Evolutionary conservation across 2,888 invertebrate species (phyloP), one percentile per base, ranked within the genome.

Genomic region (Drosophila macrospina): DNA sequence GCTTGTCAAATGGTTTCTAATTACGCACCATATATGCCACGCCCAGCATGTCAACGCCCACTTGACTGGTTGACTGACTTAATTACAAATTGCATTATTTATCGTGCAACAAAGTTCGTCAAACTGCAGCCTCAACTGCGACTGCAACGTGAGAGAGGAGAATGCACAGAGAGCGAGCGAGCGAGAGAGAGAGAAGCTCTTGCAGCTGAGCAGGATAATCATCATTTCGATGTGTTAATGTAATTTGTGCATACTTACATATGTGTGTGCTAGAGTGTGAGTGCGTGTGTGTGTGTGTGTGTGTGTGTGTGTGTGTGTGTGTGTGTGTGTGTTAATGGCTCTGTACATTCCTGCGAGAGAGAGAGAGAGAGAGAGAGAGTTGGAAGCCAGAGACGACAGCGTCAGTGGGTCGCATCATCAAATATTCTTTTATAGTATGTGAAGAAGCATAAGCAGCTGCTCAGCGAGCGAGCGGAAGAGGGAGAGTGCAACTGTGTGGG

Each of bases 21-120:
- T 78, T 72, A 78, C 76, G 75, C 70, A 64, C 28, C 39, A 52
- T n/a, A 32, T 52, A 24, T 75, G 65, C 62, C 74, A 65, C 61
- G 57, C 62, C 68, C 66, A 11, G 8, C n/a, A 26, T 5, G 7
- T n/a, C 48, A 45, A 16, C 60, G 64, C 60, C 76, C 74, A 60
- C 59, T 75, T 69, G 60, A 60, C 70, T 63, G 61, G 74, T 63
- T 84, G 85, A 85, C 88, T 82, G 88, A 87, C 85, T 86, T 86
- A 88, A 87, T 81, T 88, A 88, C 88, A 76, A 88, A 82, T 84
- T 87, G 80, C 88, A 87, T 87, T 87, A 87, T 87, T 87, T 79
- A 87, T 75, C 81, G 64, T 73, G 74, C 84, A 78, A 75, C 85
- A 84, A 84, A 81, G 88, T 88, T 86, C 89, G 89, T 85, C 85